A percentile compares a stretch with the other conserved stretches of the same genome.
Evolutionary conservation across 2,113 vertebrate genomes (phyloP).

Genomic region (Neolamprologus toae): DNA sequence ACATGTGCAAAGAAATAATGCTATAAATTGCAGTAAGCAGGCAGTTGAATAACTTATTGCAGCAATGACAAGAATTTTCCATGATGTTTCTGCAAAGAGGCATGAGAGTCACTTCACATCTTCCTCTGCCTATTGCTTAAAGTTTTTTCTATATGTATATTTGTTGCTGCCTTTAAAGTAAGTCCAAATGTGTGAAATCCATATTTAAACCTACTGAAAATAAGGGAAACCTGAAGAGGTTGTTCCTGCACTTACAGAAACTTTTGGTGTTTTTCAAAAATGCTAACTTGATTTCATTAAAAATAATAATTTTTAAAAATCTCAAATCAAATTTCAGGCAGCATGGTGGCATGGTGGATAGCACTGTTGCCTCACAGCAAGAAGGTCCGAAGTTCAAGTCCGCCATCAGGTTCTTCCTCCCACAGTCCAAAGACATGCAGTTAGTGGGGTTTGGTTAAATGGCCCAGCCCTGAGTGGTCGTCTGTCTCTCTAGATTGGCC

Average conservation of each 20-base stretch:
- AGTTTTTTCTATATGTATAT: background rate
- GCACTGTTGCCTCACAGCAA: background rate
- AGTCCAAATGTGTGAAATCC: background rate
- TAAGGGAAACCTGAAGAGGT: background rate
- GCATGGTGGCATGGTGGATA: accelerated
- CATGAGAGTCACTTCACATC: background rate
- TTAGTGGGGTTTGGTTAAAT: background rate
- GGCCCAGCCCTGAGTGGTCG: background rate
- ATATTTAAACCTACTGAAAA: background rate
- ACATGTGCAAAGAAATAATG: background rate
- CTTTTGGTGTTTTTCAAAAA: background rate
- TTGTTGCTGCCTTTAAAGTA: background rate
- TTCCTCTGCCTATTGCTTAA: background rate
- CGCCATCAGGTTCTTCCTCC: background rate
- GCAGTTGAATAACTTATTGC: background rate
- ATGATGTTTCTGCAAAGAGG: background rate
- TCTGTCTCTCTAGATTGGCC: background rate
- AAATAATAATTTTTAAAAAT: accelerated
- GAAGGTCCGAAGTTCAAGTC: background rate
- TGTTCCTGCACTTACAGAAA: accelerated
- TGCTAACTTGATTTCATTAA: background rate
- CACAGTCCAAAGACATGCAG: background rate
- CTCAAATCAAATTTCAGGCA: accelerated
- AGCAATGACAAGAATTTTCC: accelerated
- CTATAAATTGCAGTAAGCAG: background rate